Conservation (phyloP, 2,888 invertebrate genomes). For the Acleris literana region DNA sequence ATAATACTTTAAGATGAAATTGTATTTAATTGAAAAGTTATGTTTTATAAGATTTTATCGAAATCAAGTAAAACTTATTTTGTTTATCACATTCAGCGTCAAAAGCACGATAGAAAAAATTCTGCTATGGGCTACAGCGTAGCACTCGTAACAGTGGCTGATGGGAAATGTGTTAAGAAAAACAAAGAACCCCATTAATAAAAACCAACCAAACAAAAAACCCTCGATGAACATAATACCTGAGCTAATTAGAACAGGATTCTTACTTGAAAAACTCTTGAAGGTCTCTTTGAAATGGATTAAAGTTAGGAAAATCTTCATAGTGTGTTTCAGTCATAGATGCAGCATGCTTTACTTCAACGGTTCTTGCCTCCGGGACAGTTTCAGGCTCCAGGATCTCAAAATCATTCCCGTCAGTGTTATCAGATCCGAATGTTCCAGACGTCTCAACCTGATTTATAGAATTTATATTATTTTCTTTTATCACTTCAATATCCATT, state of each 20-base stretch:
- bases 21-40: too few species aligned
- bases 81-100: too few species aligned
- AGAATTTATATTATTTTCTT: slow-evolving; percentile 21
- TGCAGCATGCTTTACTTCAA: slow-evolving; percentile 47
- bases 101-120: too few species aligned
- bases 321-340: slow-evolving; percentile 54
- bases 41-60: too few species aligned
- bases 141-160: too few species aligned
- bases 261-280: slow-evolving; percentile 65
- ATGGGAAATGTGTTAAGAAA: too few species aligned
- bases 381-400: slow-evolving; percentile 48
- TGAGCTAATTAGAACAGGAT: not conserved
- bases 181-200: too few species aligned
- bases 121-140: too few species aligned
- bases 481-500: slow-evolving; percentile 27
- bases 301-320: slow-evolving; percentile 44
- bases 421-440: slow-evolving; percentile 55
- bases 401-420: slow-evolving; percentile 52
- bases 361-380: slow-evolving; percentile 36
- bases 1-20: too few species aligned
- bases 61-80: too few species aligned
- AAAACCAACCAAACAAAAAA: not conserved
- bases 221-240: not conserved
- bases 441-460: slow-evolving; percentile 50
- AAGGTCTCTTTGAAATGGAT: slow-evolving; percentile 59